These are phyloP conservation scores for Spinus olivaceus DNA, from an alignment of 2,797 vertebrate species.

Conservation along the genomic window DNA sequence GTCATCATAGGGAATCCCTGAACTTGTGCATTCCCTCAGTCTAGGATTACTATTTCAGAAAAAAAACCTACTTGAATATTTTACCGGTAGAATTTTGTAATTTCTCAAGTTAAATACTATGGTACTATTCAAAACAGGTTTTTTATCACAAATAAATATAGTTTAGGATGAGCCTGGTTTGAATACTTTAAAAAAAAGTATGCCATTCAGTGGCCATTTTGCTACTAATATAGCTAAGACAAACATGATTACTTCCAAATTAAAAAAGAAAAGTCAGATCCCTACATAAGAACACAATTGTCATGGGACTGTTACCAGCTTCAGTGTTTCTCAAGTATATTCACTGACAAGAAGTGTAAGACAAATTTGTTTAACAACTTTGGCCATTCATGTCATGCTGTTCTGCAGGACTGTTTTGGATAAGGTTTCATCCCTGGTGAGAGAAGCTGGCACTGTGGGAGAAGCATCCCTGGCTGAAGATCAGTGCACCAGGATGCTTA, in stretches of 20 bases:
- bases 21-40: constrained; percentile 62
- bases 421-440: not conserved
- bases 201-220: not conserved
- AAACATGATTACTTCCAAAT: not conserved
- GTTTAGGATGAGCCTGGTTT: not conserved
- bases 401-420: not conserved
- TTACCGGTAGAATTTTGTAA: constrained; percentile 17
- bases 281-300: not conserved
- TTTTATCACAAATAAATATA: not conserved
- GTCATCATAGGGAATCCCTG: constrained; percentile 67
- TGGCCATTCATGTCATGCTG: not conserved
- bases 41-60: constrained; percentile 33
- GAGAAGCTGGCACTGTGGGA: not conserved
- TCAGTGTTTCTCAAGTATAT: not conserved
- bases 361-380: constrained; percentile 30
- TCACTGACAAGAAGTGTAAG: not conserved
- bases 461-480: not conserved
- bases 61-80: constrained; percentile 27
- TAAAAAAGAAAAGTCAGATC: not conserved
- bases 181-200: not conserved
- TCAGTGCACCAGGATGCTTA: not conserved
- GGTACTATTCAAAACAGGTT: not conserved
- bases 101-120: constrained; percentile 9
- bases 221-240: not conserved
- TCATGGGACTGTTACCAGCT: not conserved